Conservation (phyloP, 2,888 invertebrate genomes). For the Xestobium rufovillosum region DNA sequence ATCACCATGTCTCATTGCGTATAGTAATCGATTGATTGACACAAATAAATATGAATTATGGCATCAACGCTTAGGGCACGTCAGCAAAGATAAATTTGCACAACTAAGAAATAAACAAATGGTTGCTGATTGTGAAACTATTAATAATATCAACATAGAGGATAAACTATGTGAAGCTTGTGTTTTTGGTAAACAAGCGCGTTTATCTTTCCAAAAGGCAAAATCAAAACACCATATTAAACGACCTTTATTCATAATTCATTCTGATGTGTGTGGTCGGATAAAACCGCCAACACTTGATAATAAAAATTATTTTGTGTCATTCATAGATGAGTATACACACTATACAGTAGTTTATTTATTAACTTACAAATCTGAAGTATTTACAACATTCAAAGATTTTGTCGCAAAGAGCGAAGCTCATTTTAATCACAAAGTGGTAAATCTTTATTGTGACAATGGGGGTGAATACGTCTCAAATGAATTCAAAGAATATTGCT, state of each 20-base stretch:
- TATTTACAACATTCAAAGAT: slow-evolving; percentile 16
- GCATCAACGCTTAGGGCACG: slow-evolving; percentile 30
- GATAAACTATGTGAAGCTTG: slow-evolving; percentile 17
- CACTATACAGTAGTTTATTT: slow-evolving; percentile 18
- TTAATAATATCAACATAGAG: too few species aligned
- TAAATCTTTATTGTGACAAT: slow-evolving; percentile 18
- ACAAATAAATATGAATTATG: slow-evolving; percentile 25
- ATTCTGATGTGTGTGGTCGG: slow-evolving; percentile 18
- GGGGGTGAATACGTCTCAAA: slow-evolving; percentile 21
- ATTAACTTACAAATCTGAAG: slow-evolving; percentile 18
- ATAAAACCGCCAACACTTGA: slow-evolving; percentile 16
- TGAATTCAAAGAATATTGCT: slow-evolving; percentile 15
- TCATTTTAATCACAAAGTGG: slow-evolving; percentile 18
- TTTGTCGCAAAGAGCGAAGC: slow-evolving; percentile 18
- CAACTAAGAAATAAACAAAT: slow-evolving; percentile 8
- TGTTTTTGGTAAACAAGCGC: slow-evolving; percentile 12
- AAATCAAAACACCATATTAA: slow-evolving; percentile 14
- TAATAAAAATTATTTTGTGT: slow-evolving; percentile 18
- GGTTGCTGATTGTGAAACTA: too few species aligned
- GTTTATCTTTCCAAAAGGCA: slow-evolving; percentile 13
- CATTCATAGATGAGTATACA: slow-evolving; percentile 18
- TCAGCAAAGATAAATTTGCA: slow-evolving; percentile 15
- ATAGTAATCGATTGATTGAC: too few species aligned
- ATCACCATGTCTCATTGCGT: too few species aligned
- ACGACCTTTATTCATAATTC: slow-evolving; percentile 16